These are phyloP conservation scores for Heterocephalus glaber DNA, from an alignment of 2,113 vertebrate genomes.

Conservation along the genomic window DNA sequence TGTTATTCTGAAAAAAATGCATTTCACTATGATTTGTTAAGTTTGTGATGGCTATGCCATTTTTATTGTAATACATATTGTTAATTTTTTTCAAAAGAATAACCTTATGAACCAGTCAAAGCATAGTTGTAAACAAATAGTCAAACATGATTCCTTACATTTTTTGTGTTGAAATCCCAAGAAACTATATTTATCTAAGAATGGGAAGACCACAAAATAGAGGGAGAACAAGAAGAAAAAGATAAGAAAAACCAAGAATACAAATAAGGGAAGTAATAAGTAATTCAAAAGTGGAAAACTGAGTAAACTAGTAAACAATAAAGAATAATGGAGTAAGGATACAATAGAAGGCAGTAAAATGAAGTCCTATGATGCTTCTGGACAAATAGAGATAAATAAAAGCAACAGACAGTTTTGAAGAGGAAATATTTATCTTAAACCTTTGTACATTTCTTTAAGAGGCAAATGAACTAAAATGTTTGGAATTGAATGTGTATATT, in stretches of 20 bases:
- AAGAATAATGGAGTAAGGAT: neutral
- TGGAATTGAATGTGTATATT: neutral
- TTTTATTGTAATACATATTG: neutral
- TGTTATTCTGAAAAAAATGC: neutral
- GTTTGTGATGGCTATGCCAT: neutral
- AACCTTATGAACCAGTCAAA: neutral
- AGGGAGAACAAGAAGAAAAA: neutral
- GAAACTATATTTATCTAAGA: neutral
- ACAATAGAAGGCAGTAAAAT: neutral
- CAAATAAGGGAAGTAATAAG: neutral
- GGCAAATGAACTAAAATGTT: constrained; percentile 41
- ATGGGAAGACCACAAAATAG: neutral
- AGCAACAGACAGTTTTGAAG: neutral
- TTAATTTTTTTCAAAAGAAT: constrained; percentile 17
- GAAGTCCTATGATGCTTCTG: neutral
- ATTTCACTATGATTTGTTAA: neutral
- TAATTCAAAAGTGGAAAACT: neutral
- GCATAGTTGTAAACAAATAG: neutral
- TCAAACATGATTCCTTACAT: neutral
- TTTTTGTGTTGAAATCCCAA: neutral
- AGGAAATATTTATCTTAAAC: neutral
- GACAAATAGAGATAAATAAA: neutral
- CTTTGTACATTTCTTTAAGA: neutral
- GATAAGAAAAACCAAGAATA: neutral
- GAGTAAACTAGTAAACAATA: neutral